Base-by-base conservation (phyloP, 2,797 vertebrate species). In the Chelonia mydas region DNA sequence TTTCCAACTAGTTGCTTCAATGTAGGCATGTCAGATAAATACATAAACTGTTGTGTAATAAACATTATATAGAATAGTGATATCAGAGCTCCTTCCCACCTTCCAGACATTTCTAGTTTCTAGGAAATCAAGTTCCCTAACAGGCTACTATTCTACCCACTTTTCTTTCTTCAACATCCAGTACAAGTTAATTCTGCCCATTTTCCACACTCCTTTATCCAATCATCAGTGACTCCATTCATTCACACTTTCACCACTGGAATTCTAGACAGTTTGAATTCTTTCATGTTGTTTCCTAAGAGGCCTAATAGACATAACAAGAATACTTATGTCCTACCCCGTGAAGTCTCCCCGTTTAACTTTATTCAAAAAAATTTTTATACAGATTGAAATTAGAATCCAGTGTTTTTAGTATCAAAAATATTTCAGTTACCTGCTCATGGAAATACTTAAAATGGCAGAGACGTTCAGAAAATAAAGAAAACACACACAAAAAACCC, bases 1-100 rank as follows among this genome's bases (percentile, higher is more conserved):
- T 13, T 68, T 93, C 45, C 83, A 94, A n/a, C 49, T 83, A 79
- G 21, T 95, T 95, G 7, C 86, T 96, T 92, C 86, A 81, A 86
- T 45, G 89, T 4, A 91, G 74, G 84, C 93, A 65, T 0, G 0
- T 76, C 78, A 81, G 74, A 95, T 95, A 95, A 97, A 95, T 91
- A 28, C 28, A 49, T 91, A 90, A 94, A 91, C 41, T 92, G 81
- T 9, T 79, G 55, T 89, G 81, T 16, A 55, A 45, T 95, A 94
- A 87, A 0, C 12, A 86, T 95, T 93, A 45, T 79, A 21, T 90
- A 65, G 90, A 82, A 79, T 19, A 85, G 19, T 10, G 3, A 0
- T 82, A 59, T 85, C 80, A 88, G 31, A 92, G 59, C 4, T 94
- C 25, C 77, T 76, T 8, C 31, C 21, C 37, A 83, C 57, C 93